Evolutionary conservation across 2,888 invertebrate species (phyloP), one percentile per base, ranked within the genome.

Genomic region (Polylopha cassiicola): DNA sequence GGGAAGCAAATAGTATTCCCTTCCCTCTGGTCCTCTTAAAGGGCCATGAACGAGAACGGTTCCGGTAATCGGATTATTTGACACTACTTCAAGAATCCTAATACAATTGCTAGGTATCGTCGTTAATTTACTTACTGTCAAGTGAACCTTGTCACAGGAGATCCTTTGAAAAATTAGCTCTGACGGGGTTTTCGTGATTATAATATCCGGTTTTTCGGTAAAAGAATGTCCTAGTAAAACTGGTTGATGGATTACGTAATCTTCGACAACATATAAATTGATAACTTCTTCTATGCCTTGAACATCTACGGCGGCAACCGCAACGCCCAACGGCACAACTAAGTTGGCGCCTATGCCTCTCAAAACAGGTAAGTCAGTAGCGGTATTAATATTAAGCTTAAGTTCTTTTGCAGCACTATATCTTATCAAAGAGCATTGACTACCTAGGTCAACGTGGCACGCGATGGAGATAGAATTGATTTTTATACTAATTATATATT

Each of bases 381-480:
- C n/a, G 6, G 26, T 22, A 23, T 7, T n/a, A 13, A 28, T 24
- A 7, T 33, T 6, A n/a, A 47, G 15, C 4, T 11, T 10, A 6
- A 52, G 21, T 8, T 17, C 7, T 18, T 30, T 46, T 0, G 46
- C 49, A 4, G 36, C 23, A 8, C 39, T 45, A 3, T 9, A 7
- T 9, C 28, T 47, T 2, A 59, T 53, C 1, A 59, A 26, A 0
- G 55, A 38, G 20, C 53, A 55, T 14, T 56, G 51, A 18, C 57
- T 59, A 1, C 55, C 59, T 13, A 59, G 27, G 22, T 59, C 55
- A 2, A 56, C n/a, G 18, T 55, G 48, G 26, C 52, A 47, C 3
- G 9, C 8, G 1, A 39, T 10, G 3, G 11, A 4, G 30, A 14
- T 13, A 3, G 15, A 16, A 20, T 50, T 43, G 1, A 50, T 21